Percentiles rank a stretch among this genome's conserved stretches.
These are phyloP conservation scores for Phenganax stokvisi DNA, from an alignment of 92 coral and sea anemone genomes.

Conservation along the genomic window DNA sequence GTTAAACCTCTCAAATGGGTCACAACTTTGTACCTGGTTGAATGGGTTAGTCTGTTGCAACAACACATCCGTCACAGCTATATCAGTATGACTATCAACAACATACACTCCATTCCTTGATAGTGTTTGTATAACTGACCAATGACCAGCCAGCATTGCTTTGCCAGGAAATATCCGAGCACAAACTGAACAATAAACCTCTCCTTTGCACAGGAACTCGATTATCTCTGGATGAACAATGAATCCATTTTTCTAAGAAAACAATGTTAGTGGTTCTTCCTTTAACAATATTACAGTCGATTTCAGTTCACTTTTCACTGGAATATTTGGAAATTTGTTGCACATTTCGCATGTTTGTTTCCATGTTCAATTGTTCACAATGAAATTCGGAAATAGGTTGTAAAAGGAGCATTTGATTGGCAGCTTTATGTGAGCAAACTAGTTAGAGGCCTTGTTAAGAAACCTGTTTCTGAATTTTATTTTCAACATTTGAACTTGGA, in stretches of 20 bases:
- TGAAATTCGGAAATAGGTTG: too few species aligned
- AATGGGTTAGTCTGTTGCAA: slow-evolving; percentile 80
- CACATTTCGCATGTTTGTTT: too few species aligned
- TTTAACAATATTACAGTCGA: background rate
- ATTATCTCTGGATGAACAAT: slow-evolving; percentile 81
- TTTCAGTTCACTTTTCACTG: too few species aligned
- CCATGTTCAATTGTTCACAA: too few species aligned
- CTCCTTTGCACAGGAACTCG: slow-evolving; percentile 72
- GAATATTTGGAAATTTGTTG: too few species aligned
- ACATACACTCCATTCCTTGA: slow-evolving; percentile 90
- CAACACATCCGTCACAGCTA: slow-evolving; percentile 91
- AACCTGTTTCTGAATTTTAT: too few species aligned
- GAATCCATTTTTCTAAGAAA: slow-evolving; percentile 54
- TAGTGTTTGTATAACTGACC: slow-evolving; percentile 86
- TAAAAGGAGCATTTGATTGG: too few species aligned
- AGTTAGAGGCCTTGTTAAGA: too few species aligned
- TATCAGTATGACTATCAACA: slow-evolving; percentile 77
- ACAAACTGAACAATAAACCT: slow-evolving; percentile 78
- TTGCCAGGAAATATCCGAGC: slow-evolving; percentile 60
- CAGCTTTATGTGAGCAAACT: too few species aligned
- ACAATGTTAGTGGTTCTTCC: background rate
- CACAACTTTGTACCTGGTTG: slow-evolving; percentile 56
- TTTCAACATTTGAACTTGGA: too few species aligned
- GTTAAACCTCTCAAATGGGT: too few species aligned
- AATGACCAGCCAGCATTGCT: slow-evolving; percentile 71